Evolutionary conservation across 2,888 invertebrate genomes (phyloP).

Genomic region (Gymnoscelis rufifasciata): DNA sequence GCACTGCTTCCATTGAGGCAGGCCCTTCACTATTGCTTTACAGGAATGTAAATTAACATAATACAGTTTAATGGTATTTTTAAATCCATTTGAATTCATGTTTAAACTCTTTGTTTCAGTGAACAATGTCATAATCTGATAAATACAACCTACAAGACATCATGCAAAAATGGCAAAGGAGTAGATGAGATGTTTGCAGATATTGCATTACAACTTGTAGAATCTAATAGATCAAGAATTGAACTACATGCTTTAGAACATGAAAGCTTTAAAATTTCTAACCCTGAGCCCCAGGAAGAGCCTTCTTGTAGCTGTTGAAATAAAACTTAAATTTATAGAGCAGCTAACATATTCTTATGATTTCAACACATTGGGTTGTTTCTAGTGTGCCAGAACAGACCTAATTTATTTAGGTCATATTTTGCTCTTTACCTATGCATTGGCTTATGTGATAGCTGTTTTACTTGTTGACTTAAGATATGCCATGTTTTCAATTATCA

Average conservation of each 20-base stretch:
- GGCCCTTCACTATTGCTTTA: no score
- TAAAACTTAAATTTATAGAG: neutral
- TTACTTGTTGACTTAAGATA: neutral
- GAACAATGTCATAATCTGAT: conserved; percentile 95
- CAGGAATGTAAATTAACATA: no score
- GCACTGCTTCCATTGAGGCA: no score
- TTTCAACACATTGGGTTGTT: no score
- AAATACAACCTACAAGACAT: conserved; percentile 92
- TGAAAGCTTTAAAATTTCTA: conserved; percentile 86
- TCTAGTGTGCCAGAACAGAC: neutral
- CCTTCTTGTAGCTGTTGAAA: conserved; percentile 68
- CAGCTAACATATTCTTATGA: no score
- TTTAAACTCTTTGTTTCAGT: conserved; percentile 70
- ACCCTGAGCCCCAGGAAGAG: conserved; percentile 79
- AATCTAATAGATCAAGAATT: conserved; percentile 89
- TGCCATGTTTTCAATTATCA: neutral
- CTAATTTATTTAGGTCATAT: no score
- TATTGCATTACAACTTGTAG: conserved; percentile 89
- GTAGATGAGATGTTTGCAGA: conserved; percentile 95
- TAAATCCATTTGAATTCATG: no score
- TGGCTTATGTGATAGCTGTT: neutral
- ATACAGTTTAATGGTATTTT: no score
- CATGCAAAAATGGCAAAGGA: conserved; percentile 92
- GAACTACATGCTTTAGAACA: conserved; percentile 89
- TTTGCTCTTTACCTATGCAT: no score